A percentile compares a stretch with the other conserved stretches of the same genome.
Conservation (phyloP, 2,888 invertebrate species). For the Hetaerina titia region DNA sequence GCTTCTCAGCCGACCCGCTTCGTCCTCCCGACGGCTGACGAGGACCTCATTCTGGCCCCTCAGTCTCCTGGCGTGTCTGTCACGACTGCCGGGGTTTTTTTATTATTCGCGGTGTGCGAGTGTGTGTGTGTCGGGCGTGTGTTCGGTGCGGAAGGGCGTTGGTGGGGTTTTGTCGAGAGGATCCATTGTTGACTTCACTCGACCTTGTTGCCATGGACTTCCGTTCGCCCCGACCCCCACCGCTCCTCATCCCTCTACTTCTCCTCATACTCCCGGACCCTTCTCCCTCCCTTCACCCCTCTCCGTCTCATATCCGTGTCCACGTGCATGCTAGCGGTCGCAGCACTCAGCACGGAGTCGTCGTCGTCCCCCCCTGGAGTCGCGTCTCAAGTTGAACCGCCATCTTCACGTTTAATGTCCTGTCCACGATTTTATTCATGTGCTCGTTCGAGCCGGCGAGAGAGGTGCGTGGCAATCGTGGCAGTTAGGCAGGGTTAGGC, state of each 20-base stretch:
- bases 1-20: not conserved
- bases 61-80: not conserved
- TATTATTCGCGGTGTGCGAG: not conserved
- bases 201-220: conserved; percentile 39
- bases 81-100: not conserved
- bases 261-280: not conserved
- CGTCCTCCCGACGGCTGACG: not conserved
- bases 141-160: not conserved
- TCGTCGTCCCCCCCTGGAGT: not conserved
- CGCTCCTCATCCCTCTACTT: not conserved
- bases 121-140: not conserved
- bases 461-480: no score
- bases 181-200: conserved; percentile 32
- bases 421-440: no score
- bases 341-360: not conserved
- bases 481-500: no score
- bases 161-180: not conserved
- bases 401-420: not conserved
- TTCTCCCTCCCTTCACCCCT: not conserved
- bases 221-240: not conserved
- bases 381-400: not conserved
- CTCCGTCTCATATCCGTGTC: not conserved
- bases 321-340: not conserved
- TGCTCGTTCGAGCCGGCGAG: no score
- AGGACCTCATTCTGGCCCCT: not conserved